Conservation (phyloP, 2,888 invertebrate genomes). For the Creontiades dilutus region DNA sequence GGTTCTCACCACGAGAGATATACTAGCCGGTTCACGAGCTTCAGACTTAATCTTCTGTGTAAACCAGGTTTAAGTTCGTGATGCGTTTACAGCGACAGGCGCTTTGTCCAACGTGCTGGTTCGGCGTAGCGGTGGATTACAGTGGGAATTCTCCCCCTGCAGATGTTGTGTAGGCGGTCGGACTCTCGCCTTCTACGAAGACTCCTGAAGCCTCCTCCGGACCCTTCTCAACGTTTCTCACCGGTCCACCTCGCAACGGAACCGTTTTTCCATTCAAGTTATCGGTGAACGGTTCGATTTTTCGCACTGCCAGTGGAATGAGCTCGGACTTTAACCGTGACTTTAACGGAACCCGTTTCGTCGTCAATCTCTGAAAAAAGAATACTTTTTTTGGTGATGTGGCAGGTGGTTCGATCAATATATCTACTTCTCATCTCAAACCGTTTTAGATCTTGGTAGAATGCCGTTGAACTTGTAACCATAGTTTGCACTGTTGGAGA, state of each 20-base stretch:
- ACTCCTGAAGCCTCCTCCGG: neutral
- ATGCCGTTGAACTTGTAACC: no score
- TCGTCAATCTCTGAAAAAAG: neutral
- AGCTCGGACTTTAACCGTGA: neutral
- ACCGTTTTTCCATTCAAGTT: constrained; percentile 26
- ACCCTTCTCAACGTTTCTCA: constrained; percentile 11
- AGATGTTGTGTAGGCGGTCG: neutral
- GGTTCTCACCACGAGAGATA: no score
- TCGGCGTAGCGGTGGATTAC: neutral
- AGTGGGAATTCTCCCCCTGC: neutral
- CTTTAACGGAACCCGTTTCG: constrained; percentile 9
- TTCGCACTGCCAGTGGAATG: constrained; percentile 17
- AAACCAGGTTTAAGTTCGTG: no score
- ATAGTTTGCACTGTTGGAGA: no score
- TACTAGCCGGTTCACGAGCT: no score
- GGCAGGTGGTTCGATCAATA: neutral
- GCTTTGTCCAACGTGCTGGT: neutral
- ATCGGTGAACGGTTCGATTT: constrained; percentile 26
- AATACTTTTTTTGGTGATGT: neutral
- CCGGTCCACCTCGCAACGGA: neutral
- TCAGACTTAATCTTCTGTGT: no score
- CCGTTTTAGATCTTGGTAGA: no score
- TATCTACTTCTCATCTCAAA: no score
- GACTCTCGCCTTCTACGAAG: neutral
- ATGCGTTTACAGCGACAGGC: neutral